phyloP scores from a whole-genome alignment of 2,113 vertebrate species.

The Gobius niger region DNA sequence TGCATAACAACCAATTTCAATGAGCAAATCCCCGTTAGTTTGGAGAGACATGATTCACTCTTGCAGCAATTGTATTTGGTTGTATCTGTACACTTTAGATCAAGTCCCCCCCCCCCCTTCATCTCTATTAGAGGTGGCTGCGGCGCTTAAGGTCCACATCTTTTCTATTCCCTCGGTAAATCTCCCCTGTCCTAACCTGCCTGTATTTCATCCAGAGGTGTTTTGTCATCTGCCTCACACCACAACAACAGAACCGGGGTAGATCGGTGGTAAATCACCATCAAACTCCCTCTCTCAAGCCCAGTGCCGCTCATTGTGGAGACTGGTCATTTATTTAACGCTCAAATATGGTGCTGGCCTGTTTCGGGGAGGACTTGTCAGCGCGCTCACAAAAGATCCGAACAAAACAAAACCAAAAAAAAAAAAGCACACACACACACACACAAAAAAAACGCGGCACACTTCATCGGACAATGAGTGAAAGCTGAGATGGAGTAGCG shows the following conservation, averaged over 20 bases:
- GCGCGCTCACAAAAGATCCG: conserved; percentile 45
- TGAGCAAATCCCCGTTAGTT: no score
- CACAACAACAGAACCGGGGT: conserved; percentile 19
- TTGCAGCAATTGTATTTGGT: background rate
- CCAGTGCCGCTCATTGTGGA: conserved; percentile 47
- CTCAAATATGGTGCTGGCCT: conserved; percentile 68
- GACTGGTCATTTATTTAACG: conserved; percentile 73
- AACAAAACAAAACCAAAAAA: no score
- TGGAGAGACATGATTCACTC: no score
- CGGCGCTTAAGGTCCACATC: conserved; percentile 15
- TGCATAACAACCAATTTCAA: no score
- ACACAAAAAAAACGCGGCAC: conserved; percentile 37
- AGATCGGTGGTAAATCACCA: conserved; percentile 57
- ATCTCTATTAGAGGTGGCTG: conserved; percentile 40
- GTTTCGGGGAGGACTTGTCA: conserved; percentile 68
- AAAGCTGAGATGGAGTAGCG: conserved; percentile 64
- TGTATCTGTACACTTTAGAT: background rate
- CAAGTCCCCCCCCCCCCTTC: conserved; percentile 55
- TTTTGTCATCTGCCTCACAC: conserved; percentile 56
- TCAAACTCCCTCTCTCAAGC: conserved; percentile 55
- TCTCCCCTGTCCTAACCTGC: conserved; percentile 39
- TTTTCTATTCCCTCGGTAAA: conserved; percentile 38
- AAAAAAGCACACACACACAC: no score
- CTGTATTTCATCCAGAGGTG: conserved; percentile 55
- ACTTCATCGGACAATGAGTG: conserved; percentile 72